Evolutionary conservation across 1,140 invertebrate species (phyloP), one percentile per base, ranked within the genome.

Genomic region (Cephus cinctus): DNA sequence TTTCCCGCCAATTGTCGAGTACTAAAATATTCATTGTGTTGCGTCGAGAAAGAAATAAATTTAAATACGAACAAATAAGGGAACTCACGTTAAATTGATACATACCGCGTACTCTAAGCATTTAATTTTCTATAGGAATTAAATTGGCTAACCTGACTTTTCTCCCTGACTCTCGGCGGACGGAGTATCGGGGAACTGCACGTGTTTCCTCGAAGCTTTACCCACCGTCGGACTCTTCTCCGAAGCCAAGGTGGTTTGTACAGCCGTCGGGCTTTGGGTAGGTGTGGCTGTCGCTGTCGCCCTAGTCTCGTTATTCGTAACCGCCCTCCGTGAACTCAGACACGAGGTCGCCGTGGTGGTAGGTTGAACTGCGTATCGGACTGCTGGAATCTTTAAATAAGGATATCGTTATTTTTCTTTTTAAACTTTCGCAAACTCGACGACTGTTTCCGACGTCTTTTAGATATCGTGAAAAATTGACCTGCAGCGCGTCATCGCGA

Each of bases 121-220:
- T 30, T 30, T 12, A 12, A 30, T 30, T 30, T 30, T 9, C 12
- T 30, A 11, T 3, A 30, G 27, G 27, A 12, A 12, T 30, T 30
- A n/a, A n/a, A n/a, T n/a, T n/a, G 1, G 43, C 32, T 51, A 18
- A 65, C 64, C 59, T 23, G 46, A 30, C 21, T 52, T 65, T 8
- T 51, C 40, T 19, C 11, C 21, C 22, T 41, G 47, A 23, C 34
- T 23, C 19, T 19, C 19, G 1, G 23, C 14, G 5, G 42, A 23
- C 1, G 18, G 18, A n/a, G 51, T 59, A 40, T 75, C 71, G 4
- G 71, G 72, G 50, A 77, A 77, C 20, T 77, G 69, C 1, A 77
- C 74, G 44, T 75, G 73, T 35, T 77, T 77, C 22, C 65, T 63
- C 0, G 56, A 32, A 15, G 51, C 23, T 27, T 59, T 56, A n/a